A percentile compares a stretch with the other conserved stretches of the same genome.
phyloP scores from a whole-genome alignment of 2,888 invertebrate genomes.

The Choristoneura rosaceana region DNA sequence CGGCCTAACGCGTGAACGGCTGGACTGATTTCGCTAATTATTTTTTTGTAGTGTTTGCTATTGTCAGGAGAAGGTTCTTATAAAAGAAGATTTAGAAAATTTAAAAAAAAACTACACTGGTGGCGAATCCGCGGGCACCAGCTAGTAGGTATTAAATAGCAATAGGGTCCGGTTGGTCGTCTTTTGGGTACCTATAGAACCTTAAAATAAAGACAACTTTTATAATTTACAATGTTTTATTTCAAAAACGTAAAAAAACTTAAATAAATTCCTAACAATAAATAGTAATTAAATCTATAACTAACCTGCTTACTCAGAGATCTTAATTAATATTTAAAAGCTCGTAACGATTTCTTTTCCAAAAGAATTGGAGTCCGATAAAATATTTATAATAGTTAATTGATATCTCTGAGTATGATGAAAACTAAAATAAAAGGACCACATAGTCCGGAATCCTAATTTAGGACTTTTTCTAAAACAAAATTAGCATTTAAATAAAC shows the following conservation, averaged over 20 bases:
- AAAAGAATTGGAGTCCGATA: no score
- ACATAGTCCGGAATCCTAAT: constrained; percentile 71
- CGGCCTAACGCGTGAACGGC: no score
- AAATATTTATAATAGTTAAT: background rate
- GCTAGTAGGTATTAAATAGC: no score
- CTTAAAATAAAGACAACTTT: background rate
- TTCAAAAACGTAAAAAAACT: constrained; percentile 47
- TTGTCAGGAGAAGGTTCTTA: no score
- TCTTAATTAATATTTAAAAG: background rate
- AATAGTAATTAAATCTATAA: constrained; percentile 41
- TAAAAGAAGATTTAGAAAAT: no score
- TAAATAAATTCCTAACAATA: constrained; percentile 41
- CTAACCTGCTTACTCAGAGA: constrained; percentile 5
- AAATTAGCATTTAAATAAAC: constrained; percentile 34
- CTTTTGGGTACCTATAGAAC: no score
- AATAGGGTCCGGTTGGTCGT: no score
- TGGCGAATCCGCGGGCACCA: no score
- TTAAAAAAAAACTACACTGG: no score
- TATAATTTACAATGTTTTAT: constrained; percentile 28
- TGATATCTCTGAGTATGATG: background rate
- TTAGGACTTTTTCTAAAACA: constrained; percentile 61
- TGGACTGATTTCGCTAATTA: no score
- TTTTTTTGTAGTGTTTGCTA: no score
- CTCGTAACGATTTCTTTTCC: background rate
- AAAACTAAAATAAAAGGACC: constrained; percentile 53